Percentiles rank a stretch among this genome's conserved stretches.
Evolutionary conservation across 2,113 vertebrate genomes (phyloP).

Genomic region (western clawed frog (Xenopus tropicalis)): UCB_Xtro_10.0 CM004447.2:118953501-118954000

Average conservation of each 20-base stretch:
- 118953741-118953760: background rate
- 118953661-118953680: background rate
- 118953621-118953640: too few relatives aligned
- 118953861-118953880: conserved; percentile 5
- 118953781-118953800: background rate
- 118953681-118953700: background rate
- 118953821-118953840: background rate
- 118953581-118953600: background rate
- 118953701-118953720: background rate
- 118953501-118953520: conserved; percentile 27
- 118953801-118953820: background rate
- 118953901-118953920: too few relatives aligned
- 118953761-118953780: background rate
- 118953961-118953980: too few relatives aligned
- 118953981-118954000: too few relatives aligned
- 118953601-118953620: background rate
- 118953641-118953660: background rate
- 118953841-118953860: background rate
- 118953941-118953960: too few relatives aligned
- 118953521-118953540: conserved; percentile 35
- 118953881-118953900: background rate
- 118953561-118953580: conserved; percentile 10
- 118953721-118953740: background rate
- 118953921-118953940: too few relatives aligned
- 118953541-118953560: background rate